Base-by-base conservation (phyloP, 2,888 invertebrate species). In the Papilio elwesi region DNA sequence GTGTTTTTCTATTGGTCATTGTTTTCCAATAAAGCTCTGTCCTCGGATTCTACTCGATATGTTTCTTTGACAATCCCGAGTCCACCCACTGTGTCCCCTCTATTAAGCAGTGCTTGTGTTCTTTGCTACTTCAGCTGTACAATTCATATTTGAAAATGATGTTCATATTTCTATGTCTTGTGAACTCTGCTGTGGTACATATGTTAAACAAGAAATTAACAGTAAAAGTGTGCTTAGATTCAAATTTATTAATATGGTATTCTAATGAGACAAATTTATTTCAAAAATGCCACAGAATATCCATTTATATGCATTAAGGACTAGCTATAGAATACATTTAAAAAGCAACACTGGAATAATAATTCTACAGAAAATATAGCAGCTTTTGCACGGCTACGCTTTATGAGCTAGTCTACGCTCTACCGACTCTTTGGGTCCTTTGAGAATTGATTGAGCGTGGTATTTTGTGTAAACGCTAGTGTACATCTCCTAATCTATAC, bases 361-460 rank as follows among this genome's bases (percentile, higher is more conserved):
- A 36, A 65, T 70, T 53, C 36, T 10, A 66, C 43, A 59, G 26
- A 66, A 57, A 71, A 59, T 71, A 51, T 71, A 47, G 66, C 49
- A 47, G 71, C 38, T 67, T 62, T 59, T 67, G 62, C 67, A 71
- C 48, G 65, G 66, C 49, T 15, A 62, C 71, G 52, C 51, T 51
- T 72, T 68, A 72, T 49, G 26, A 63, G 67, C 63, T 68, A 49
- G 53, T 53, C 68, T 72, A 65, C 65, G 63, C 72, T 72, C 64
- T 68, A 63, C 53, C 64, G 68, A 68, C 68, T 72, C 72, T 72
- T 68, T 68, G 63, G 53, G 68, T 72, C 64, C 72, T 68, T 72
- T 72, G 72, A 72, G 72, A 72, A 51, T 72, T 72, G 72, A 72
- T 72, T 67, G 53, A 74, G 66, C 67, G 70, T 62, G 66, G 65